Evolutionary conservation across 2,797 vertebrate genomes (phyloP), one percentile per base, ranked within the genome.

Genomic region (Xiphorhynchus erythropygius): DNA sequence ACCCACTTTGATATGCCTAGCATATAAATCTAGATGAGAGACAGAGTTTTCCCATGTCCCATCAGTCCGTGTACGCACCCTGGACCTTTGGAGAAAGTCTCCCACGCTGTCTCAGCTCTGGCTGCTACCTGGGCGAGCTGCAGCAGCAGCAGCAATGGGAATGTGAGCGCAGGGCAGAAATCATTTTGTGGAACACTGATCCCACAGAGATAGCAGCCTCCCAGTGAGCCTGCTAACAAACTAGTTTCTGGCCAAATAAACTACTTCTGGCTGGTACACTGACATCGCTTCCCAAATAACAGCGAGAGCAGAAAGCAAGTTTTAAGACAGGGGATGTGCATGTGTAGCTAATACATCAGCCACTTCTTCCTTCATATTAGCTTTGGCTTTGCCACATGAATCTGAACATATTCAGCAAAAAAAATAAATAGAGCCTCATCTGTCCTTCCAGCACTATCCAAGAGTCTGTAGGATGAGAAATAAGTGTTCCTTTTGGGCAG

Each of bases 121-220:
- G 35, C 33, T 30, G 39, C 25, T 12, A 24, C 30, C 67, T 12
- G 37, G 49, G 33, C 0, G 3, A 70, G 69, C 77, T 30, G 15
- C 1, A 0, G 41, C 59, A 0, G 41, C 59, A 15, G 59, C 7
- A 1, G n/a, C 19, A 70, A 35, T 2, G 37, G 75, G 32, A 60
- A 60, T 11, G 63, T 0, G 3, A 87, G 75, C 0, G 0, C 59
- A 23, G 62, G 28, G 69, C 53, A 89, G 65, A 47, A 90, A 74
- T 27, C 6, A 11, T 44, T 39, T 4, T 21, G 65, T 42, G 56
- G 25, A 80, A 28, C 83, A 32, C 67, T 1, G 5, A 52, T 42
- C 11, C 37, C 67, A 65, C 22, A 44, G 69, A 60, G 67, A 63
- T 17, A 64, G 2, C 27, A 28, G 44, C 50, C 69, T 80, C 57